Base-by-base conservation (phyloP, 2,113 vertebrate genomes). In the Apus apus region DNA sequence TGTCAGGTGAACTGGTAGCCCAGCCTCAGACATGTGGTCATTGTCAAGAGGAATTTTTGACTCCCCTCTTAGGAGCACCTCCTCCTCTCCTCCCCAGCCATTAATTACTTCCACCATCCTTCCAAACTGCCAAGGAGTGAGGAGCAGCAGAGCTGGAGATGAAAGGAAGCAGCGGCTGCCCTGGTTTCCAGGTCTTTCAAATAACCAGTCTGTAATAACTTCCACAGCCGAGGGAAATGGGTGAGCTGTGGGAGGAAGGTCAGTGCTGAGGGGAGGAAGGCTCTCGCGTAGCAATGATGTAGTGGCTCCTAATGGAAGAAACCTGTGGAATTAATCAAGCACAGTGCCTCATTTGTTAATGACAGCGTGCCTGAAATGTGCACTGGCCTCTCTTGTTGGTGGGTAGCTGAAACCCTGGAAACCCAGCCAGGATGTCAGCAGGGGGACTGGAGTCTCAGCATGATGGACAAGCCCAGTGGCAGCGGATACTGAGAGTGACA, bases 21-120 rank as follows among this genome's bases (percentile, higher is more conserved):
- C 19, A 96, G 92, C 65, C 82, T 94, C 83, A 94, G 74, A 93
- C 98, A 98, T 96, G 98, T 98, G 98, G 97, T 97, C 98, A 97
- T 97, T 76, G 89, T 98, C 98, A 98, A 98, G 86, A 94, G 91
- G 94, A 94, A 97, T 98, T 98, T 98, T 98, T 98, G 98, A 98
- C 98, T 98, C 92, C 76, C 66, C 93, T 86, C 87, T 93, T 77
- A 70, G 91, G 90, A 97, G 90, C 56, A 79, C 88, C 84, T 91
- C 95, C 90, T 96, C 90, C 58, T 77, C 71, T 92, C 27, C 87
- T 89, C 82, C 58, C 85, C 34, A 65, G 88, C 95, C 97, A 97
- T 98, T 97, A 97, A 98, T 97, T 97, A 97, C 96, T 96, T 96
- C 98, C 89, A 96, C 91, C 95, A 96, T 97, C 96, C 94, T 97